Conservation (phyloP, 1,140 invertebrate genomes). For the Drosophila ambigua region DNA sequence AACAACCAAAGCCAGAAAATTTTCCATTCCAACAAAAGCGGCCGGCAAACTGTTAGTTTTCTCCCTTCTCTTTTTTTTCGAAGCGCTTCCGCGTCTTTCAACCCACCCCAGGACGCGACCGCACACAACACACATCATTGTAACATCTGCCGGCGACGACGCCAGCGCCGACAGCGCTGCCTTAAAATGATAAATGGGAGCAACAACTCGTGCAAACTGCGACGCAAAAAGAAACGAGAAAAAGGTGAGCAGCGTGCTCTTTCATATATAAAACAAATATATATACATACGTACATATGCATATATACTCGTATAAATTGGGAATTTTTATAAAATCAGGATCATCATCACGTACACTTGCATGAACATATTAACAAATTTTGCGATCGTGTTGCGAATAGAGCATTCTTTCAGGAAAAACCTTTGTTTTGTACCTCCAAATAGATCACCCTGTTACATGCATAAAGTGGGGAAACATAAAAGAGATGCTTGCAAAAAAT, state of each 20-base stretch:
- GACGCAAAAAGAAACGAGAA: slow-evolving; percentile 64
- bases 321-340: too few species aligned
- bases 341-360: too few species aligned
- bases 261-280: slow-evolving; percentile 31
- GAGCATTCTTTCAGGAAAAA: too few species aligned
- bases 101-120: slow-evolving; percentile 32
- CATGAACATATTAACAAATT: too few species aligned
- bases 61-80: neutral
- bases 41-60: slow-evolving; percentile 21
- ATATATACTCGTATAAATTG: slow-evolving; percentile 25
- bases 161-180: slow-evolving; percentile 26
- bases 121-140: slow-evolving; percentile 31
- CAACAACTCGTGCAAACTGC: slow-evolving; percentile 77
- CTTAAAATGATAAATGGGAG: slow-evolving; percentile 70
- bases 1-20: slow-evolving; percentile 16
- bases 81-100: slow-evolving; percentile 45
- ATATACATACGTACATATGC: slow-evolving; percentile 16
- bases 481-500: slow-evolving; percentile 61
- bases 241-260: slow-evolving; percentile 67
- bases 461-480: slow-evolving; percentile 40
- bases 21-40: slow-evolving; percentile 13
- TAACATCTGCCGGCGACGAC: slow-evolving; percentile 62
- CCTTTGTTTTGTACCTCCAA: slow-evolving; percentile 16
- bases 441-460: slow-evolving; percentile 35
- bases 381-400: too few species aligned